phyloP scores from a whole-genome alignment of 2,888 invertebrate genomes.

The Malthinus seriepunctatus region DNA sequence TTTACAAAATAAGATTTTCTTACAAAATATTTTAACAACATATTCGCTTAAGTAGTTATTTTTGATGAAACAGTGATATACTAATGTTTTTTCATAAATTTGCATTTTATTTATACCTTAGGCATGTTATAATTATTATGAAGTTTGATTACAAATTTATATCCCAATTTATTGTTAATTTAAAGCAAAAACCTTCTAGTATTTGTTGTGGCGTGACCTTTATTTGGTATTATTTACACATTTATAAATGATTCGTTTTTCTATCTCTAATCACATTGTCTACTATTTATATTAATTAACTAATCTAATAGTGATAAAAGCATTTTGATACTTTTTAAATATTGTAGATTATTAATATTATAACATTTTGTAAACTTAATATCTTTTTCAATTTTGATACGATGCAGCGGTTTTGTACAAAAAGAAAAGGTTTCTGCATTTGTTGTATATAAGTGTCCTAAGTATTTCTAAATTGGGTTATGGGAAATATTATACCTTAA shows the following conservation, averaged over 20 bases:
- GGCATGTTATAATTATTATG: neutral
- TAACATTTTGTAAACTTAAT: conserved; percentile 13
- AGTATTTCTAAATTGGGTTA: conserved; percentile 38
- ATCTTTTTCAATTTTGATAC: conserved; percentile 16
- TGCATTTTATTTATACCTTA: neutral
- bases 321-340: conserved; percentile 30
- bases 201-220: neutral
- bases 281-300: neutral
- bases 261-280: neutral
- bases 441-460: conserved; percentile 35
- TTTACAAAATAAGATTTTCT: neutral
- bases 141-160: neutral
- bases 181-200: neutral
- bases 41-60: neutral
- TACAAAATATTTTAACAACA: neutral
- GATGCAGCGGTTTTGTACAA: conserved; percentile 28
- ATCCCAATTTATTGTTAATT: conserved; percentile 5
- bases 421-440: conserved; percentile 26
- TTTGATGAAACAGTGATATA: conserved; percentile 1
- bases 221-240: neutral
- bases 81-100: neutral
- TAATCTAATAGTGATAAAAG: conserved; percentile 4
- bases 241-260: neutral
- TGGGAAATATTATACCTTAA: conserved; percentile 31
- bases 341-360: conserved; percentile 25